These are phyloP conservation scores for Lamproptera curius DNA, from an alignment of 2,888 invertebrate species.

Conservation along the genomic window DNA sequence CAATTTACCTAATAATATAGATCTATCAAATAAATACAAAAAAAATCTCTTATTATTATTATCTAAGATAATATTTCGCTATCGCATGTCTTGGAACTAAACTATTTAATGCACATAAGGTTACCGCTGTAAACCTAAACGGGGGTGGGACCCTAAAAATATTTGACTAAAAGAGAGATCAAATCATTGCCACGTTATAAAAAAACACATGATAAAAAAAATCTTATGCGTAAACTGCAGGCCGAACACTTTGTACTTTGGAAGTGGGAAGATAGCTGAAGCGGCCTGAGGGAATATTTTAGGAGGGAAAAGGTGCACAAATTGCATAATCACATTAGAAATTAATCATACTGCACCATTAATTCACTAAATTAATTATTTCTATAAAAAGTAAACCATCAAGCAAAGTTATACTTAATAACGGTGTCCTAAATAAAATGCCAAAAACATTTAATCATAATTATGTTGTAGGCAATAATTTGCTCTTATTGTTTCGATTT, in stretches of 20 bases:
- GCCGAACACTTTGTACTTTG: constrained; percentile 65
- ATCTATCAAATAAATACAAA: constrained; percentile 78
- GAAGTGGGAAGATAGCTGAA: constrained; percentile 39
- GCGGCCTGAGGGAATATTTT: constrained; percentile 10
- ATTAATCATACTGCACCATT: no score
- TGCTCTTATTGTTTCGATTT: no score
- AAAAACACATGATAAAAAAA: no score
- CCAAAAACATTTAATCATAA: no score
- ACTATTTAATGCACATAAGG: constrained; percentile 71
- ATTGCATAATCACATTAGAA: constrained; percentile 8
- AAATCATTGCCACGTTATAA: constrained; percentile 82
- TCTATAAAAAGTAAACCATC: no score
- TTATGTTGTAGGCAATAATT: no score
- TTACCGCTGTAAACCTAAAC: constrained; percentile 46
- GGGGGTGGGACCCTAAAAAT: constrained; percentile 74
- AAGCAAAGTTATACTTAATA: no score
- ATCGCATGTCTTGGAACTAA: constrained; percentile 74
- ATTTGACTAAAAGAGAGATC: constrained; percentile 86
- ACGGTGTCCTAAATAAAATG: no score
- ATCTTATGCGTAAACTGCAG: constrained; percentile 48
- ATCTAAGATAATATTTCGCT: constrained; percentile 75
- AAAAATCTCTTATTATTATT: constrained; percentile 65
- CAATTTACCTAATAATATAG: constrained; percentile 76
- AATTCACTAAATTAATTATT: no score
- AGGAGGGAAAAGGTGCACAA: neutral